phyloP scores from a whole-genome alignment of 1,140 invertebrate genomes.

The Brachionus paranguensis region DNA sequence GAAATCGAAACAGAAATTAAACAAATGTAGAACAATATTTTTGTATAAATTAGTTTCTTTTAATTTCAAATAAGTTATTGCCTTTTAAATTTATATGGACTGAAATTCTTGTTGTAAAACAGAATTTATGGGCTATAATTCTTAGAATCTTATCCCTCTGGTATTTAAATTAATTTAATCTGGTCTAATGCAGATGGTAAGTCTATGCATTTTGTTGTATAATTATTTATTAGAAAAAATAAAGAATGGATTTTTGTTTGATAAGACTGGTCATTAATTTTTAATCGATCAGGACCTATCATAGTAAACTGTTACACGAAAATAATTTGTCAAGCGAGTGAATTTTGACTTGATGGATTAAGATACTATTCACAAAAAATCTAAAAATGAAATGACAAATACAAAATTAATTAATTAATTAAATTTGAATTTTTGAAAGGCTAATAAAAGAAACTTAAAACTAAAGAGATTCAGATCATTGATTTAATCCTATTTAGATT shows the following conservation, averaged over 20 bases:
- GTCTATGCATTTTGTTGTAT: background rate
- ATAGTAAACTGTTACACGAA: background rate
- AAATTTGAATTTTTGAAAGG: background rate
- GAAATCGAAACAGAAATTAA: no score
- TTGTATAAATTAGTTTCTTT: background rate
- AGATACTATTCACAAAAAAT: background rate
- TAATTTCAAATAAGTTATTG: background rate
- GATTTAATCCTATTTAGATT: background rate
- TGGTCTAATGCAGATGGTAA: background rate
- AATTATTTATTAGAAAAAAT: background rate
- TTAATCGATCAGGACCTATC: background rate
- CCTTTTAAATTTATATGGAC: background rate
- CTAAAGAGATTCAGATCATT: constrained; percentile 4
- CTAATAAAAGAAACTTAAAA: background rate
- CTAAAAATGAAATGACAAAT: background rate
- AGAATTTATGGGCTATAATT: background rate
- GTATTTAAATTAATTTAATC: background rate
- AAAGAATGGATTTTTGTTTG: background rate
- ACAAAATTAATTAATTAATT: background rate
- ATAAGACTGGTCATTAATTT: background rate
- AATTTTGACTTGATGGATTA: background rate
- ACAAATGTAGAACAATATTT: no score
- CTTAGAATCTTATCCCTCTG: background rate
- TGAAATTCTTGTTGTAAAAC: background rate
- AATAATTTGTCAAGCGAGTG: background rate